Conservation (phyloP, 2,797 vertebrate genomes). For the Kryptolebias ocellatus region DNA sequence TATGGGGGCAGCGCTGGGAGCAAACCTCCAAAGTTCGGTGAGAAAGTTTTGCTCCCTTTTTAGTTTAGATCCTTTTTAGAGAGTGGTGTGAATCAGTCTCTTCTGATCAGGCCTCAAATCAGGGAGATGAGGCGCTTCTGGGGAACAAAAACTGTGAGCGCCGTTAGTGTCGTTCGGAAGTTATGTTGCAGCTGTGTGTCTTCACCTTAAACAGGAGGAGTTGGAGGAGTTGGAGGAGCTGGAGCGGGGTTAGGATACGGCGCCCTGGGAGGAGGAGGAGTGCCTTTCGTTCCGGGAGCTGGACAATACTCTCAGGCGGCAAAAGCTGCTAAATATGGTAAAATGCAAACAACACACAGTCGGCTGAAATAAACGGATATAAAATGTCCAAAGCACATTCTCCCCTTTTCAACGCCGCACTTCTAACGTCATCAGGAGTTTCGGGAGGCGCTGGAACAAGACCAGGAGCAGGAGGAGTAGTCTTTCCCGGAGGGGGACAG, state of each 20-base stretch:
- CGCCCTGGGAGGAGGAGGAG: neutral
- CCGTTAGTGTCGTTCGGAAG: no score
- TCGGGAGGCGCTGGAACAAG: constrained; percentile 40
- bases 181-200: neutral
- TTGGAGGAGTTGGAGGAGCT: constrained; percentile 7
- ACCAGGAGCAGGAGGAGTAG: constrained; percentile 34
- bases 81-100: neutral
- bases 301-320: constrained; percentile 56
- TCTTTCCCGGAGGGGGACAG: constrained; percentile 39
- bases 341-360: neutral
- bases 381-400: no score
- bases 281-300: constrained; percentile 18
- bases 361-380: neutral
- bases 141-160: neutral
- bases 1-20: constrained; percentile 53
- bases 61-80: neutral
- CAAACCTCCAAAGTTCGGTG: constrained; percentile 66
- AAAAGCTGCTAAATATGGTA: constrained; percentile 67
- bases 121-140: neutral
- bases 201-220: neutral
- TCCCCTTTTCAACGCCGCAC: no score
- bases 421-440: constrained; percentile 7
- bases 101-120: neutral
- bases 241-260: no score
- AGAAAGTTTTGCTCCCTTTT: constrained; percentile 1